These are phyloP conservation scores for Phylloscopus trochilus DNA, from an alignment of 2,113 vertebrate genomes.

Conservation along the genomic window DNA sequence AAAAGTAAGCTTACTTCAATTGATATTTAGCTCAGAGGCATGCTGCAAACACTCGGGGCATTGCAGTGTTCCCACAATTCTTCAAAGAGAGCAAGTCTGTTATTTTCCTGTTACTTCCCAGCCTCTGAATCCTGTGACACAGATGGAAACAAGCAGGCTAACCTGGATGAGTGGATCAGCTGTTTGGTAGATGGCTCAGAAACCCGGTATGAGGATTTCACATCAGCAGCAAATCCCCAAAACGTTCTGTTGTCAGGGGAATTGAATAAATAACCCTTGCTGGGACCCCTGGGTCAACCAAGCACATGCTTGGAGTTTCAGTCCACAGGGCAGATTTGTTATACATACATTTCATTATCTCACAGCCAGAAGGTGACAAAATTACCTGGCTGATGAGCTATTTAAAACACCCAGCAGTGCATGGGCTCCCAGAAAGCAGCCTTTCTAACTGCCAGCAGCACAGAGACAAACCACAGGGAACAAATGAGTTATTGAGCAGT, in stretches of 20 bases:
- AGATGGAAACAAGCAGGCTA: constrained; percentile 76
- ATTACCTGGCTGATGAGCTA: neutral
- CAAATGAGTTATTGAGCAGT: neutral
- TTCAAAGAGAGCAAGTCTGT: neutral
- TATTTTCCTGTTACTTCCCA: neutral
- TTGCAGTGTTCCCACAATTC: neutral
- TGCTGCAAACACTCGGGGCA: neutral
- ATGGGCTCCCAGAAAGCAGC: neutral
- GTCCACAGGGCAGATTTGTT: neutral
- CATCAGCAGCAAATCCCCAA: constrained; percentile 58
- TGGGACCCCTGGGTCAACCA: neutral
- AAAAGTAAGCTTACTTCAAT: neutral
- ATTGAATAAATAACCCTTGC: neutral
- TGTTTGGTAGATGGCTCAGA: constrained; percentile 74
- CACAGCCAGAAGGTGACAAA: neutral
- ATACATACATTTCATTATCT: neutral
- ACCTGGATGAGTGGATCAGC: constrained; percentile 73
- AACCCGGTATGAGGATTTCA: constrained; percentile 67
- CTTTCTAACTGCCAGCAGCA: neutral
- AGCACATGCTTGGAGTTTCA: neutral
- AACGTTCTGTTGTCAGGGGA: neutral
- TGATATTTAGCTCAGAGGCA: neutral
- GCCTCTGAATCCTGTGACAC: constrained; percentile 71
- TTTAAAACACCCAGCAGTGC: neutral
- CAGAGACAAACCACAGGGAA: neutral